Evolutionary conservation across 2,113 vertebrate species (phyloP), one percentile per base, ranked within the genome.

Genomic region (Colossoma macropomum): DNA sequence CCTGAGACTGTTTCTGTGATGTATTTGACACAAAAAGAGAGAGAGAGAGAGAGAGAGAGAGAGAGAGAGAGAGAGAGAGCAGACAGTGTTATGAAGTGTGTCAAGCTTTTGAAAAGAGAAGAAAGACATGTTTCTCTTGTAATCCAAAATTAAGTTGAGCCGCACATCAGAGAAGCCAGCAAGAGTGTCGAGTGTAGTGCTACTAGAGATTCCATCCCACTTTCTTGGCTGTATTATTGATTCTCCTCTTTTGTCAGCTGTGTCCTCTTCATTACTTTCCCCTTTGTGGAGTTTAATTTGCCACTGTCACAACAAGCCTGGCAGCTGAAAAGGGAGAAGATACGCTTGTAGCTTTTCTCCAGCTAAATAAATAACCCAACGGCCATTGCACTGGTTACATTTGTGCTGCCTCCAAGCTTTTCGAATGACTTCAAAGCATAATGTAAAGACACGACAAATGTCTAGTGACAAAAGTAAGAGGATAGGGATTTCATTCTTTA

Each of bases 361-460:
- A 70, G 81, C 80, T 90, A 87, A 89, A 91, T 92, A 92, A 93
- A 93, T 89, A 93, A 87, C 90, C 88, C 77, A 80, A 71, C 86
- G 89, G 85, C 54, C 81, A 84, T 75, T 86, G 85, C 79, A 82
- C 83, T 77, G 79, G 82, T 84, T 85, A 63, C 80, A 19, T 68
- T 71, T 41, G 17, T 38, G 1, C n/a, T 62, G 15, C 77, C 80
- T 52, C 85, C 84, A 88, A 80, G 89, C 77, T 87, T 77, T 59
- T 68, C 75, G 63, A 85, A 86, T 79, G 79, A 91, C 91, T 91
- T 94, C 92, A 93, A 94, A 94, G 93, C 77, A 68, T 86, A 80
- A 72, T 87, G 84, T 85, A 86, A 70, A 68, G 74, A 83, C 82
- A 11, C 25, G 28, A 80, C 73, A 73, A 80, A 73, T 48, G 78